A percentile compares a stretch with the other conserved stretches of the same genome.
These are phyloP conservation scores for Dryoscopus gambensis DNA, from an alignment of 2,113 vertebrate genomes.

Conservation along the genomic window DNA sequence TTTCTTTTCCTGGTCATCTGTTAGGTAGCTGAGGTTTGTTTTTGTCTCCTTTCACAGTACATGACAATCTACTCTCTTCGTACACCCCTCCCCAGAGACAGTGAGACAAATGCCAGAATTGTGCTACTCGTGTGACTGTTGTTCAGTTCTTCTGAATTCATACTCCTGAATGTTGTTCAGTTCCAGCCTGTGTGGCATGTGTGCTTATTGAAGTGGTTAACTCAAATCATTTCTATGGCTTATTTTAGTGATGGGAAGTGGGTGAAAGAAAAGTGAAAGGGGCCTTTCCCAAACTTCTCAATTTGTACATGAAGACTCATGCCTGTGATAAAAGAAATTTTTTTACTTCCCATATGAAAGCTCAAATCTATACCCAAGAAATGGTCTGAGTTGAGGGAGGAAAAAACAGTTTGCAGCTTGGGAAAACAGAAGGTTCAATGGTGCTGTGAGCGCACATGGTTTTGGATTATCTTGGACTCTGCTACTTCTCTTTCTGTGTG, in stretches of 20 bases:
- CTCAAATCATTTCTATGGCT: not conserved
- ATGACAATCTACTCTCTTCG: not conserved
- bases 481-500: not conserved
- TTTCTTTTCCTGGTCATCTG: conserved; percentile 34
- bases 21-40: not conserved
- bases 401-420: not conserved
- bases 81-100: not conserved
- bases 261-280: not conserved
- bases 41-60: not conserved
- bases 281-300: not conserved
- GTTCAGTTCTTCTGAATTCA: not conserved
- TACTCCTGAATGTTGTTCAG: not conserved
- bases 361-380: not conserved
- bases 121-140: not conserved
- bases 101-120: not conserved
- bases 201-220: not conserved
- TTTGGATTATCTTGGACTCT: not conserved
- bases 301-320: not conserved
- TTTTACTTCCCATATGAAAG: not conserved
- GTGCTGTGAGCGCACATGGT: not conserved
- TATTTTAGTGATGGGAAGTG: not conserved
- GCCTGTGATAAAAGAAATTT: not conserved
- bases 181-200: not conserved
- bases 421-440: not conserved
- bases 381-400: not conserved